Conservation (phyloP, 2,888 invertebrate genomes). For the Pegoplata infirma region DNA sequence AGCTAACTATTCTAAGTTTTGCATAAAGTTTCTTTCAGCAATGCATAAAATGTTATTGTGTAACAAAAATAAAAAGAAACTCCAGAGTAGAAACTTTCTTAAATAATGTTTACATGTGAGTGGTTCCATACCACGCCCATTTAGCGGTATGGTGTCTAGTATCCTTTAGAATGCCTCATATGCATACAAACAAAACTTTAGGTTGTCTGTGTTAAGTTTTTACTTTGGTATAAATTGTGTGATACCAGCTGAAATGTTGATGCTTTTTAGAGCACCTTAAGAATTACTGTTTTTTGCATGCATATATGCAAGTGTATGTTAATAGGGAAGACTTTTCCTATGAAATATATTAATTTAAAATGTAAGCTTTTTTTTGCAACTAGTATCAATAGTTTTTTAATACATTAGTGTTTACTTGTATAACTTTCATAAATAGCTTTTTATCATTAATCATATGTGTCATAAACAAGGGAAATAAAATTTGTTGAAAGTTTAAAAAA, state of each 20-base stretch:
- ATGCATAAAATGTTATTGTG: background rate
- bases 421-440: conserved; percentile 14
- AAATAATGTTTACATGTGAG: no score
- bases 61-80: background rate
- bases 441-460: conserved; percentile 21
- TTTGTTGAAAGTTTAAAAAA: background rate
- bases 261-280: conserved; percentile 25
- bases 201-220: background rate
- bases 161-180: no score
- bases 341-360: background rate
- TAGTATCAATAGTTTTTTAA: conserved; percentile 12
- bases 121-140: no score
- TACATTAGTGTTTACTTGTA: background rate
- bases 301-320: background rate
- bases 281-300: conserved; percentile 4
- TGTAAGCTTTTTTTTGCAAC: background rate
- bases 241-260: conserved; percentile 29
- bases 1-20: no score
- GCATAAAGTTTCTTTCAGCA: background rate
- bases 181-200: background rate
- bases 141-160: no score
- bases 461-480: background rate
- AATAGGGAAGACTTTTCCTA: background rate
- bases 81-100: background rate
- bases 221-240: conserved; percentile 20